A percentile compares a stretch with the other conserved stretches of the same genome.
Conservation (phyloP, 2,113 vertebrate genomes). For the Heterocephalus glaber region DNA sequence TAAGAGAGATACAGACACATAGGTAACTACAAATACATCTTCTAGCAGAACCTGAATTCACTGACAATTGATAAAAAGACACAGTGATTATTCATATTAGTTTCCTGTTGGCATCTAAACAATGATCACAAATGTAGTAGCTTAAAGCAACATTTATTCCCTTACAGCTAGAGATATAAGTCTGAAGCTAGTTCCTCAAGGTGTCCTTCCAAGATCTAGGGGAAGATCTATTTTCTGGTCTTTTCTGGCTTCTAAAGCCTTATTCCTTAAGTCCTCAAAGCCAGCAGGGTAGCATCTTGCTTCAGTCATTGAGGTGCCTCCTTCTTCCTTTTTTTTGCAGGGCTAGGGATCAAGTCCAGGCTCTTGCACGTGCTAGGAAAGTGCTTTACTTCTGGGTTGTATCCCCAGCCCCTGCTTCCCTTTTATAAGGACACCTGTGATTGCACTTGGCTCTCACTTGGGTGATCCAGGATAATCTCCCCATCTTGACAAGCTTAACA, state of each 20-base stretch:
- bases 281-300: not conserved
- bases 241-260: not conserved
- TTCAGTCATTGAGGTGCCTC: not conserved
- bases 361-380: not conserved
- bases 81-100: not conserved
- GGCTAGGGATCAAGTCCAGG: too few species aligned
- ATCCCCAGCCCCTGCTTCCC: not conserved
- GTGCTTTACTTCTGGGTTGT: not conserved
- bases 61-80: not conserved
- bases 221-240: not conserved
- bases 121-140: not conserved
- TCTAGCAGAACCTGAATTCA: not conserved
- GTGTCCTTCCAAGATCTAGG: too few species aligned
- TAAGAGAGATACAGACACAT: not conserved
- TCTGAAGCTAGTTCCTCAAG: not conserved
- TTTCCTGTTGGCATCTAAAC: not conserved
- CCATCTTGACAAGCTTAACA: not conserved
- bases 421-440: not conserved
- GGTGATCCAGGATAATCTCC: not conserved
- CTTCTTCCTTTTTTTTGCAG: not conserved
- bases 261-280: not conserved
- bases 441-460: not conserved
- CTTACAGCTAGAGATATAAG: not conserved
- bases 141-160: not conserved
- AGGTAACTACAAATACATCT: not conserved